Evolutionary conservation across 2,113 vertebrate genomes (phyloP).

Genomic region (Campylomormyrus numenius): DNA sequence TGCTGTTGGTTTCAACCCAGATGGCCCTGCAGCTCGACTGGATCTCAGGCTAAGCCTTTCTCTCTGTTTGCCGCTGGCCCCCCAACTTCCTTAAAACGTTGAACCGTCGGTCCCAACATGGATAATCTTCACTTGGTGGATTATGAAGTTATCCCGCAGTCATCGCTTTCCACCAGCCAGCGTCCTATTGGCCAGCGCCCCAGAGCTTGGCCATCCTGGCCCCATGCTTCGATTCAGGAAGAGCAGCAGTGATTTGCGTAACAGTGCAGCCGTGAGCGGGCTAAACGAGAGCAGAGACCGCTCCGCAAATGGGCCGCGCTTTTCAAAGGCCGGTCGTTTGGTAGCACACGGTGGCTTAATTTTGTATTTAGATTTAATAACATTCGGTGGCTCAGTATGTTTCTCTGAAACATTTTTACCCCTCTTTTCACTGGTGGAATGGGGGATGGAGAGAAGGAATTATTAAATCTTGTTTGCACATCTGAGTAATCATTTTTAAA

Average conservation of each 20-base stretch:
- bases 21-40: conserved; percentile 8
- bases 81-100: conserved; percentile 38
- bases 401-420: not conserved
- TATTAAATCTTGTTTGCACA: not conserved
- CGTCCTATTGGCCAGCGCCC: conserved; percentile 62
- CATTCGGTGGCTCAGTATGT: not conserved
- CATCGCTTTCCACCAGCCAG: conserved; percentile 64
- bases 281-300: conserved; percentile 44
- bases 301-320: conserved; percentile 14
- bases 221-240: conserved; percentile 57
- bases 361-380: conserved; percentile 12
- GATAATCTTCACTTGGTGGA: conserved; percentile 61
- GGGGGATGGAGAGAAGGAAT: not conserved
- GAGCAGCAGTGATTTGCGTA: conserved; percentile 51
- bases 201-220: conserved; percentile 52
- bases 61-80: conserved; percentile 32
- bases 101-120: conserved; percentile 51
- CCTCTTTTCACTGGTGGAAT: not conserved
- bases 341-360: conserved; percentile 35
- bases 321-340: conserved; percentile 44
- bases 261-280: conserved; percentile 43
- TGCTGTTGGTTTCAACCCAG: not conserved
- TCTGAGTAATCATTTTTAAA: not conserved
- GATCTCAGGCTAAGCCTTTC: conserved; percentile 31
- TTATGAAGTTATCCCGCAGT: conserved; percentile 61